Evolutionary conservation across 23 tunicate species (phyloP).

Genomic region (Phallusia fumigata): DNA sequence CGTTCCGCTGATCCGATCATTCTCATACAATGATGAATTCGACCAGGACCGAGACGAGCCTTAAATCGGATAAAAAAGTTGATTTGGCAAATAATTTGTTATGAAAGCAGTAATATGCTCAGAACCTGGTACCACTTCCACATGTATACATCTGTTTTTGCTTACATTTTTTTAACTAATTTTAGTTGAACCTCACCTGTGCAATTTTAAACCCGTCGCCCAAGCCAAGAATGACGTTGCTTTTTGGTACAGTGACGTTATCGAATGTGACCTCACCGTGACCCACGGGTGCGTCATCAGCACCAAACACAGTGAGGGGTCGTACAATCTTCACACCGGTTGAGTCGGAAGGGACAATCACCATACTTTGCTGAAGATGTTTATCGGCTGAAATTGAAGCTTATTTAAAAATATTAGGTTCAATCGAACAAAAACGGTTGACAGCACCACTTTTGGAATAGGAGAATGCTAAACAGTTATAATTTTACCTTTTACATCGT

Average conservation of each 20-base stretch:
- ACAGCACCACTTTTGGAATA: too few species aligned
- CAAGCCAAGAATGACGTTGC: constrained; percentile 64
- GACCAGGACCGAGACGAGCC: constrained; percentile 95
- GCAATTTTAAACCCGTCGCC: constrained; percentile 94
- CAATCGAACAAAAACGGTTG: too few species aligned
- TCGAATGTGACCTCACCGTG: constrained; percentile 80
- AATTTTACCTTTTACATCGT: constrained; percentile 44
- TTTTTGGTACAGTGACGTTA: constrained; percentile 81
- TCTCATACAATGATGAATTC: constrained; percentile 98
- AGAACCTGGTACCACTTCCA: too few species aligned
- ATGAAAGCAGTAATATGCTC: too few species aligned
- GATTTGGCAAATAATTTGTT: too few species aligned
- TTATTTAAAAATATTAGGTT: too few species aligned
- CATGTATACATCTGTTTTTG: too few species aligned
- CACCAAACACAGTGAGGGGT: constrained; percentile 75
- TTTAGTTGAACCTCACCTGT: constrained; percentile 65
- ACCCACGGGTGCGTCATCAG: constrained; percentile 87
- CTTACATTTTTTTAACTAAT: too few species aligned
- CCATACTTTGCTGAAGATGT: constrained; percentile 88
- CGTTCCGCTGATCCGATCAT: constrained; percentile 90
- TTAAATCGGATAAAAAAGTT: not conserved
- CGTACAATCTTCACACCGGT: constrained; percentile 85
- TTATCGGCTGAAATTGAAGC: not conserved
- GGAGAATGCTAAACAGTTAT: too few species aligned
- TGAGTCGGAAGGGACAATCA: constrained; percentile 79